Percentiles rank a stretch among this genome's conserved stretches.
Evolutionary conservation across 1,140 invertebrate species (phyloP).

Genomic region (Scylla paramamosain): DNA sequence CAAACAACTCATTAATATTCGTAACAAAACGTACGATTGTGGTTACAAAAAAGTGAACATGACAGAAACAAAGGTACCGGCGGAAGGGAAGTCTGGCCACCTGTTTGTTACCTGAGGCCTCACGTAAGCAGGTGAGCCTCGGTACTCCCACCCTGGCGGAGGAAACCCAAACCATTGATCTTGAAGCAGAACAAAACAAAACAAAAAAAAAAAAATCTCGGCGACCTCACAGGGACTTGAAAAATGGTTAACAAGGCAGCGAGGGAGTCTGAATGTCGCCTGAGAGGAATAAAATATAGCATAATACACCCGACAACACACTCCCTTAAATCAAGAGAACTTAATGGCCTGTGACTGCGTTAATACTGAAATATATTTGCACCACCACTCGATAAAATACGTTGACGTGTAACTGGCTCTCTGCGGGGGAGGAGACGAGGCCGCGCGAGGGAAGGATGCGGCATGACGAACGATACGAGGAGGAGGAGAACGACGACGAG

Average conservation of each 20-base stretch:
- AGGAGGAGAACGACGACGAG: neutral
- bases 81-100: no score
- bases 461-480: neutral
- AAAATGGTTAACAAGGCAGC: neutral
- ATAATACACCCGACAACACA: constrained; percentile 57
- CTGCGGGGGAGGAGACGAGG: constrained; percentile 1
- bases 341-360: constrained; percentile 69
- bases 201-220: neutral
- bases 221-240: constrained; percentile 12
- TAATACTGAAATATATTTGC: constrained; percentile 67
- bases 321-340: constrained; percentile 51
- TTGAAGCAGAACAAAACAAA: neutral
- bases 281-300: constrained; percentile 32
- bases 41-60: no score
- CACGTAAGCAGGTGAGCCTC: no score
- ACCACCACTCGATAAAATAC: constrained; percentile 52
- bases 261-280: constrained; percentile 17
- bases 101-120: no score
- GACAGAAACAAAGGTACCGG: no score
- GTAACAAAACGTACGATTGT: no score
- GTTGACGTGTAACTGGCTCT: neutral
- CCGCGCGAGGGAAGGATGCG: neutral
- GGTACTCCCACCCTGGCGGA: no score
- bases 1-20: no score
- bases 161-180: neutral